These are phyloP conservation scores for Leucoraja ocellata DNA, from an alignment of 2,797 vertebrate species.

Conservation along the genomic window DNA sequence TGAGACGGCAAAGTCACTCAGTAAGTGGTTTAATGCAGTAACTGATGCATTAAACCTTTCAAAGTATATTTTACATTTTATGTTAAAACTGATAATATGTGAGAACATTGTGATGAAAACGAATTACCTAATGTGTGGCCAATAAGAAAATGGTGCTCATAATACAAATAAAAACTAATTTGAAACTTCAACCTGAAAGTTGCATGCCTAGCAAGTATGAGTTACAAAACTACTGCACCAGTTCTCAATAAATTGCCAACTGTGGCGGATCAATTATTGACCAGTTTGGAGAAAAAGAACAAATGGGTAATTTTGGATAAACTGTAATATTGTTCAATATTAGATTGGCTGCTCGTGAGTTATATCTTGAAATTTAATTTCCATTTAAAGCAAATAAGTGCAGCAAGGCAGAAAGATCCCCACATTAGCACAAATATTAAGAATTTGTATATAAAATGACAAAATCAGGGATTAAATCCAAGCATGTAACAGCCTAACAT, in stretches of 20 bases:
- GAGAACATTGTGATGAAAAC: background rate
- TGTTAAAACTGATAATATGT: background rate
- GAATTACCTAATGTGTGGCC: background rate
- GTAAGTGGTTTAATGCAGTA: conserved; percentile 1
- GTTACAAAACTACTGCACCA: background rate
- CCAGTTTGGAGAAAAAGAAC: background rate
- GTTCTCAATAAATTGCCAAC: background rate
- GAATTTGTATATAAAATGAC: background rate
- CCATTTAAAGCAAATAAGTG: background rate
- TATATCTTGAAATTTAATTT: background rate
- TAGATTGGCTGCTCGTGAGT: background rate
- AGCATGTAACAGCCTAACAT: no score
- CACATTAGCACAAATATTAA: background rate
- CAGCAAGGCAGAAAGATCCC: background rate
- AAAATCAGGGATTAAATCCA: background rate
- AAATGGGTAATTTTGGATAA: background rate
- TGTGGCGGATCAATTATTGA: background rate
- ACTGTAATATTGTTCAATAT: background rate
- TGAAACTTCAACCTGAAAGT: background rate
- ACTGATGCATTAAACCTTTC: background rate
- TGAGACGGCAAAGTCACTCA: background rate
- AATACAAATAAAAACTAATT: background rate
- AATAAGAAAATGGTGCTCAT: background rate
- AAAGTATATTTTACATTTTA: conserved; percentile 3
- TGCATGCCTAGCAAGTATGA: background rate